These are phyloP conservation scores for Acrocephalus scirpaceus DNA, from an alignment of 2,797 vertebrate species.

Conservation along the genomic window DNA sequence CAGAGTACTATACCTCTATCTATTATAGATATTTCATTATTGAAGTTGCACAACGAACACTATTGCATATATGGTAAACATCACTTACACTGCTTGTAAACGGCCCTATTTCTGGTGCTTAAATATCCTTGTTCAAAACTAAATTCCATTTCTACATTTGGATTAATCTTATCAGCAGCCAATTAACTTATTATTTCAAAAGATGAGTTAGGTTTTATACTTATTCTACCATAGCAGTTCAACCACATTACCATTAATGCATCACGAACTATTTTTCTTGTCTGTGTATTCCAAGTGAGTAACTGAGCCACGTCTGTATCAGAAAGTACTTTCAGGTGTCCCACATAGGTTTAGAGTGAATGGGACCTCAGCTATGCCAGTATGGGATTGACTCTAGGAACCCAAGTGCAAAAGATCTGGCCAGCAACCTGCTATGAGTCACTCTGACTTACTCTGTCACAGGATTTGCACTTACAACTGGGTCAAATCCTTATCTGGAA, in stretches of 20 bases:
- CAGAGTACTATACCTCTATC: background rate
- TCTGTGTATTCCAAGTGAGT: background rate
- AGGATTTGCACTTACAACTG: background rate
- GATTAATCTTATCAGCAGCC: background rate
- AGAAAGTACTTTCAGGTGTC: background rate
- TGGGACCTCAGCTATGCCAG: background rate
- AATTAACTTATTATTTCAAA: background rate
- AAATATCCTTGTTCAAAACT: background rate
- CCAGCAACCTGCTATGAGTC: background rate
- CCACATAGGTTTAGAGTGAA: background rate
- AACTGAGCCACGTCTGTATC: background rate
- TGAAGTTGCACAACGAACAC: background rate
- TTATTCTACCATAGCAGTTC: background rate
- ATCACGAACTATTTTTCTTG: background rate
- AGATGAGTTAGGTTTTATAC: background rate
- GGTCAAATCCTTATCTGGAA: background rate
- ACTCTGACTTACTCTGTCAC: background rate
- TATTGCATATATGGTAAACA: background rate
- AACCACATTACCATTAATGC: background rate
- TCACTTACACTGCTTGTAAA: background rate
- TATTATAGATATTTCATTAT: background rate
- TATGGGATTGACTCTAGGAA: background rate
- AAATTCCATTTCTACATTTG: background rate
- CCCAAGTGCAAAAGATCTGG: background rate
- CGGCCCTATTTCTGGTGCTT: background rate